A percentile compares a stretch with the other conserved stretches of the same genome.
phyloP scores from a whole-genome alignment of 1,140 invertebrate genomes.

The Anastrepha obliqua region DNA sequence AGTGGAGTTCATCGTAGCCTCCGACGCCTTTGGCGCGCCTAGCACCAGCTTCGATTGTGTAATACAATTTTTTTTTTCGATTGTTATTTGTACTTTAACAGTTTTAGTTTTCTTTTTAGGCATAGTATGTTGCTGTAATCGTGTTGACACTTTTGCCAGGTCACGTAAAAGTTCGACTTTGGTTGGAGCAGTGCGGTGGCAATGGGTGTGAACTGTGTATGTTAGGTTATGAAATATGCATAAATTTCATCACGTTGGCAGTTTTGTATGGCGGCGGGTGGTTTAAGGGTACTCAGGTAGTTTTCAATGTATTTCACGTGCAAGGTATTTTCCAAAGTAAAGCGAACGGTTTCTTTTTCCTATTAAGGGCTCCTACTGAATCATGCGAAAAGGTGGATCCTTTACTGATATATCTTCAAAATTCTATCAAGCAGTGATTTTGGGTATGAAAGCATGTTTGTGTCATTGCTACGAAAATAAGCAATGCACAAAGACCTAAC shows the following conservation, averaged over 20 bases:
- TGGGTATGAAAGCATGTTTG: no score
- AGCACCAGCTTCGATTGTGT: background rate
- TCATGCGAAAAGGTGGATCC: no score
- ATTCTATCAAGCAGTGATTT: no score
- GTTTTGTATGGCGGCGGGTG: background rate
- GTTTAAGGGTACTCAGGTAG: background rate
- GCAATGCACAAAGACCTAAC: no score
- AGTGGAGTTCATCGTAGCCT: background rate
- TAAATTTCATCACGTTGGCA: constrained; percentile 44
- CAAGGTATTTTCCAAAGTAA: no score
- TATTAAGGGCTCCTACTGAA: no score
- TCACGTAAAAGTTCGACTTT: constrained; percentile 17
- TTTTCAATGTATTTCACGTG: background rate
- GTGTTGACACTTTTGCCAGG: constrained; percentile 26
- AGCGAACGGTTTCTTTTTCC: no score
- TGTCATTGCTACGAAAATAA: no score
- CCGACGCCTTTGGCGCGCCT: background rate
- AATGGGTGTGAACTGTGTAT: constrained; percentile 2
- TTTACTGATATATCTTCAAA: no score
- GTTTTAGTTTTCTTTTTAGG: background rate
- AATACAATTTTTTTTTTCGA: no score
- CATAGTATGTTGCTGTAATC: background rate
- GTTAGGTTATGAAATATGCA: constrained; percentile 43
- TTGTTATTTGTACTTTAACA: no score
- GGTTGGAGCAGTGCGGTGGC: background rate